Percentiles rank a stretch among this genome's conserved stretches.
Conservation (phyloP, 2,113 vertebrate genomes). For the Aegithalos caudatus region DNA sequence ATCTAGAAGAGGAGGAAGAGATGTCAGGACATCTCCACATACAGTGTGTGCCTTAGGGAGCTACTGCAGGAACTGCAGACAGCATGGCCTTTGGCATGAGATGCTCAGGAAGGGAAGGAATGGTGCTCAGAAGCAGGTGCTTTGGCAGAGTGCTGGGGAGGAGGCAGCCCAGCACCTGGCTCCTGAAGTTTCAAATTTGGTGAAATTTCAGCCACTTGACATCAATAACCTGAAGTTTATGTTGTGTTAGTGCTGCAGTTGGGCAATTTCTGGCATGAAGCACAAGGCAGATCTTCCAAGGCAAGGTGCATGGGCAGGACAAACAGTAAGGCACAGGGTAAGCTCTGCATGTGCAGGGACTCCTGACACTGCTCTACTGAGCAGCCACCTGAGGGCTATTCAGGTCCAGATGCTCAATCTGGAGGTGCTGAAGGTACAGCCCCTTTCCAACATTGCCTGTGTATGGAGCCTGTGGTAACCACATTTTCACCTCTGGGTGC, state of each 20-base stretch:
- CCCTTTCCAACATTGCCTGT: not conserved
- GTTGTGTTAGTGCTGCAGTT: not conserved
- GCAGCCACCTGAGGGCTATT: fast-evolving
- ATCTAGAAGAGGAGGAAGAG: not conserved
- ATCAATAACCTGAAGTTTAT: not conserved
- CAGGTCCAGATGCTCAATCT: not conserved
- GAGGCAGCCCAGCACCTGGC: not conserved
- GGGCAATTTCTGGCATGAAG: not conserved
- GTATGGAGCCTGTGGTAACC: not conserved
- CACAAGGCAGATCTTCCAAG: not conserved
- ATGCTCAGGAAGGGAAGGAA: not conserved
- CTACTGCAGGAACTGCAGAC: not conserved
- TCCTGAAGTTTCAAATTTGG: not conserved
- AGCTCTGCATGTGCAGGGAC: not conserved
- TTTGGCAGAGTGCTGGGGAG: not conserved
- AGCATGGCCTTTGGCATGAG: not conserved
- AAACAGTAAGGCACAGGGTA: not conserved
- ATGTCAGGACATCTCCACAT: not conserved
- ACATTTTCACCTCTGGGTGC: not conserved
- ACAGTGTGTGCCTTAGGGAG: not conserved
- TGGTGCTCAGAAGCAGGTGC: not conserved
- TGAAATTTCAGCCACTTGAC: not conserved
- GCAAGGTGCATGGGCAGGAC: not conserved
- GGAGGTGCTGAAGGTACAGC: not conserved
- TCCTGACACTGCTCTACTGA: not conserved